phyloP scores from a whole-genome alignment of 1,140 invertebrate genomes.

The Anagrus nilaparvatae region DNA sequence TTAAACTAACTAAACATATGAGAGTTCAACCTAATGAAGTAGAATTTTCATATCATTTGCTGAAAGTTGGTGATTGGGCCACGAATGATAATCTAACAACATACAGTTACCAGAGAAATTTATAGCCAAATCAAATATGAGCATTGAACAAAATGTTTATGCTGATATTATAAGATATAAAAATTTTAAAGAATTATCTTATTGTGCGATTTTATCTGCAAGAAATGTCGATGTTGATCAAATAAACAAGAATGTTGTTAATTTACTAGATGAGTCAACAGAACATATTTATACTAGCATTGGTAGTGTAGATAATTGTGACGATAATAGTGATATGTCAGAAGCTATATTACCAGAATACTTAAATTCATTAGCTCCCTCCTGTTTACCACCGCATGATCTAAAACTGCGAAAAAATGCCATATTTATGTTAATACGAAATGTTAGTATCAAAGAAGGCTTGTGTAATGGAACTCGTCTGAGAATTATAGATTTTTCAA shows the following conservation, averaged over 20 bases:
- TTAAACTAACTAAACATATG: background rate
- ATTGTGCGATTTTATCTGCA: no score
- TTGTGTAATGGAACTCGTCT: constrained; percentile 1
- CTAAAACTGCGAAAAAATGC: background rate
- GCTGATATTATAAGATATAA: no score
- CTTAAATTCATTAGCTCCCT: background rate
- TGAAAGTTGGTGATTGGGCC: background rate
- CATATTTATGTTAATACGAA: no score
- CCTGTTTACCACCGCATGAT: background rate
- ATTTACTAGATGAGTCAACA: no score
- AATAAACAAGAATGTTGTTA: no score
- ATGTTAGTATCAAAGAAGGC: constrained; percentile 5
- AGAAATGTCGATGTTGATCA: no score
- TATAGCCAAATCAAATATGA: background rate
- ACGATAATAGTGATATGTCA: background rate
- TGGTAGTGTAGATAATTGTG: background rate
- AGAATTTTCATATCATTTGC: background rate
- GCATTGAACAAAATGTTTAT: background rate
- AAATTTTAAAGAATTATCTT: no score
- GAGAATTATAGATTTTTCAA: constrained; percentile 2
- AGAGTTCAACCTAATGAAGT: background rate
- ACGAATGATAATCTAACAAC: background rate
- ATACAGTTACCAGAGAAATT: background rate
- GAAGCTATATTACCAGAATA: background rate
- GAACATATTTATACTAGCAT: background rate